phyloP scores from a whole-genome alignment of 2,113 vertebrate species.

The Accipiter cooperii region DNA sequence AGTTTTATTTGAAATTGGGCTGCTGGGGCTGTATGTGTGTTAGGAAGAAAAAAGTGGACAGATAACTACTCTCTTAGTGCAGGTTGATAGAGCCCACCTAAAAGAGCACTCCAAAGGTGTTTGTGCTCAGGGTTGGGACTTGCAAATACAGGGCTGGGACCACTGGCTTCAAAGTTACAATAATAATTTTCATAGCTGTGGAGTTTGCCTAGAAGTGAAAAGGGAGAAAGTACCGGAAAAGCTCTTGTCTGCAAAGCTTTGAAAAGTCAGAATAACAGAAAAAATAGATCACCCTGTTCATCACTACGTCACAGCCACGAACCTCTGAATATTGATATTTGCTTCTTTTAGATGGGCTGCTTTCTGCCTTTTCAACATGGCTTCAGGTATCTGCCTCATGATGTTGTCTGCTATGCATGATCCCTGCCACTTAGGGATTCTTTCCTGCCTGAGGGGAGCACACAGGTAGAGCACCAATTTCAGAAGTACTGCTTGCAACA shows the following conservation, averaged over 20 bases:
- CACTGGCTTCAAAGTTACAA: too few relatives aligned
- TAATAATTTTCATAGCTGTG: neutral
- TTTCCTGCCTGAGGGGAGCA: neutral
- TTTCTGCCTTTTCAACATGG: neutral
- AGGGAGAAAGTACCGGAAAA: neutral
- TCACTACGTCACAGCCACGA: neutral
- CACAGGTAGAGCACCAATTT: neutral
- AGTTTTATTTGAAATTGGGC: neutral
- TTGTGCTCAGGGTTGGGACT: neutral
- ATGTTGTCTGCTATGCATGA: fast-evolving
- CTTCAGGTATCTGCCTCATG: neutral
- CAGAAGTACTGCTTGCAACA: neutral
- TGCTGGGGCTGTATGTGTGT: neutral
- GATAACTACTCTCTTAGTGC: neutral
- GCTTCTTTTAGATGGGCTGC: neutral
- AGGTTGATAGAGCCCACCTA: neutral
- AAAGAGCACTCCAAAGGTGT: neutral
- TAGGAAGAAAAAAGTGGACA: neutral
- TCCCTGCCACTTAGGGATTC: neutral
- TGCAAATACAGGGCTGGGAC: neutral
- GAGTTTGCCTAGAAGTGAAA: neutral
- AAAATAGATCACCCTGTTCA: neutral
- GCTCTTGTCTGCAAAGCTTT: neutral
- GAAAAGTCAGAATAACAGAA: neutral
- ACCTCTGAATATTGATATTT: too few relatives aligned